These are phyloP conservation scores for Plutella xylostella DNA, from an alignment of 2,888 invertebrate species.

Conservation along the genomic window DNA sequence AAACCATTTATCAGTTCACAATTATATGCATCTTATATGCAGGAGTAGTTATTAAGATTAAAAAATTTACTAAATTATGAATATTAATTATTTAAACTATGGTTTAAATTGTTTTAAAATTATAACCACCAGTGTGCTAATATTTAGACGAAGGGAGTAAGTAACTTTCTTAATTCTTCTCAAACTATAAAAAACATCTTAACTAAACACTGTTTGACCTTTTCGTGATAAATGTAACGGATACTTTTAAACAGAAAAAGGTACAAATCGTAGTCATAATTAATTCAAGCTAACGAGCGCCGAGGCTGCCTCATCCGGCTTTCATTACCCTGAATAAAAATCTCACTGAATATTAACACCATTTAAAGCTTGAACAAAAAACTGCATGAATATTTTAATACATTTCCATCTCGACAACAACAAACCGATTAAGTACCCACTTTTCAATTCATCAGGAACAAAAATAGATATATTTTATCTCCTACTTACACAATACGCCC, in stretches of 20 bases:
- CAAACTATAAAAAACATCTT: background rate
- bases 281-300: conserved; percentile 40
- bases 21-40: no score
- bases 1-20: no score
- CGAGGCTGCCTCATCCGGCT: conserved; percentile 10
- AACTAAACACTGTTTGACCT: background rate
- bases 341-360: background rate
- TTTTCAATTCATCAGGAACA: background rate
- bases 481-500: no score
- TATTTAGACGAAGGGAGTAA: no score
- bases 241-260: background rate
- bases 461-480: no score
- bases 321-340: conserved; percentile 2
- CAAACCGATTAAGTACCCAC: background rate
- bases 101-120: no score
- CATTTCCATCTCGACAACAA: background rate
- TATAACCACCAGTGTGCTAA: no score
- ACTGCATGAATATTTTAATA: background rate
- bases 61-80: no score
- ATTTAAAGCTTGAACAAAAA: background rate
- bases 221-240: no score
- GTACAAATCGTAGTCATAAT: conserved; percentile 14
- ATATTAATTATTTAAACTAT: no score
- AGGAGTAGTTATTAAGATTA: no score
- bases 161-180: no score